These are phyloP conservation scores for Heteronetta atricapilla DNA, from an alignment of 2,113 vertebrate genomes.

Conservation along the genomic window DNA sequence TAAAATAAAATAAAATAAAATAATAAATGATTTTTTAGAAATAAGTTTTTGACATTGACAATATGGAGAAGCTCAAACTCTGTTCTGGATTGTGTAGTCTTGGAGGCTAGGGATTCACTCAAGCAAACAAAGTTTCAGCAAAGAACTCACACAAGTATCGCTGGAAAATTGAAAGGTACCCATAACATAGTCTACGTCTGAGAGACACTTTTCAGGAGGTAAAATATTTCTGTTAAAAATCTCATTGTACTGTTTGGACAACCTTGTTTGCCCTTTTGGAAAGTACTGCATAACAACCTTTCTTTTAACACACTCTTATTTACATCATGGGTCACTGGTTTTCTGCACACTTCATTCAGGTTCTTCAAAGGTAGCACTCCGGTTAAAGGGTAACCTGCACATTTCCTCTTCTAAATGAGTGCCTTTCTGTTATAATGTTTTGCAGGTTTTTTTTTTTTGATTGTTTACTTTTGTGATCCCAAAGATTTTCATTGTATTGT, in stretches of 20 bases:
- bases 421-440: constrained; percentile 39
- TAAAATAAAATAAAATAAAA: fast-evolving
- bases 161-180: background rate
- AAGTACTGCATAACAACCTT: constrained; percentile 8
- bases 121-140: background rate
- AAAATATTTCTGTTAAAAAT: background rate
- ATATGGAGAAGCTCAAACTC: background rate
- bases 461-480: too few relatives aligned
- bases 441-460: background rate
- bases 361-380: constrained; percentile 36
- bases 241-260: constrained; percentile 30
- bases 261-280: constrained; percentile 73
- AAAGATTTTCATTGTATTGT: background rate
- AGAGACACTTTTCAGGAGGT: background rate
- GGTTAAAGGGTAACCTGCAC: constrained; percentile 74
- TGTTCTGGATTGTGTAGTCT: background rate
- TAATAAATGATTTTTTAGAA: background rate
- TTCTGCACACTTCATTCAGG: constrained; percentile 40
- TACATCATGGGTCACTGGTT: constrained; percentile 55
- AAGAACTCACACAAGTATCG: background rate
- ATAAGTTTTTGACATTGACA: background rate
- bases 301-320: constrained; percentile 31
- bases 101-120: background rate
- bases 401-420: constrained; percentile 61
- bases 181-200: background rate